A percentile compares a stretch with the other conserved stretches of the same genome.
Evolutionary conservation across 2,888 invertebrate species (phyloP).

Genomic region (Neoscelio sp.): DNA sequence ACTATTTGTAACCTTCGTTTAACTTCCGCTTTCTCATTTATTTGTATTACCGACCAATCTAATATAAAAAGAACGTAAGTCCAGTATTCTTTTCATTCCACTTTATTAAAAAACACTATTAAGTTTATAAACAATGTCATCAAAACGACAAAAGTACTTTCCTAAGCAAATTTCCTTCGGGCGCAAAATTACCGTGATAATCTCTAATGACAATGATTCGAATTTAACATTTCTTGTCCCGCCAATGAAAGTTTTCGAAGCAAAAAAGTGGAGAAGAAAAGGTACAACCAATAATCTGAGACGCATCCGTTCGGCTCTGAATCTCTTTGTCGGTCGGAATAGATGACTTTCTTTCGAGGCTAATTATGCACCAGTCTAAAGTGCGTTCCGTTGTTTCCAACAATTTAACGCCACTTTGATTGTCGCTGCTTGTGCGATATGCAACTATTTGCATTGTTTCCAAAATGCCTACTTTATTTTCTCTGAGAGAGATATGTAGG

Average conservation of each 20-base stretch:
- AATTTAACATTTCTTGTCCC: constrained; percentile 5
- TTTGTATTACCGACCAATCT: constrained; percentile 16
- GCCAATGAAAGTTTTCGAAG: constrained; percentile 40
- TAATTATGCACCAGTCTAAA: constrained; percentile 71
- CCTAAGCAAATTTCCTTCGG: not conserved
- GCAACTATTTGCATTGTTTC: constrained; percentile 48
- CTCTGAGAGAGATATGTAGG: constrained; percentile 21
- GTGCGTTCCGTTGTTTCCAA: constrained; percentile 61
- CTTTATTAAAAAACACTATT: not conserved
- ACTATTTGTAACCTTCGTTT: constrained; percentile 4
- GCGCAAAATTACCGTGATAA: constrained; percentile 1
- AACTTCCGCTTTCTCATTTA: constrained; percentile 37
- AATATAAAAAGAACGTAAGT: too few relatives aligned
- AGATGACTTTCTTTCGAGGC: constrained; percentile 74
- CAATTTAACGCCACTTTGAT: constrained; percentile 67
- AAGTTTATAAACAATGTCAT: not conserved
- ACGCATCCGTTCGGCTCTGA: constrained; percentile 79
- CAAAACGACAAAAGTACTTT: not conserved
- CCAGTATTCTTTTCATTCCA: too few relatives aligned
- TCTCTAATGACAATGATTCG: constrained; percentile 14
- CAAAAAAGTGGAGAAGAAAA: constrained; percentile 67
- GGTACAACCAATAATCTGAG: constrained; percentile 76
- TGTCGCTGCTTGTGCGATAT: constrained; percentile 35
- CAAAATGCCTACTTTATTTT: constrained; percentile 38
- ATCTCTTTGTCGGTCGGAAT: constrained; percentile 74